These are phyloP conservation scores for Dallia pectoralis DNA, from an alignment of 2,797 vertebrate species.

Conservation along the genomic window DNA sequence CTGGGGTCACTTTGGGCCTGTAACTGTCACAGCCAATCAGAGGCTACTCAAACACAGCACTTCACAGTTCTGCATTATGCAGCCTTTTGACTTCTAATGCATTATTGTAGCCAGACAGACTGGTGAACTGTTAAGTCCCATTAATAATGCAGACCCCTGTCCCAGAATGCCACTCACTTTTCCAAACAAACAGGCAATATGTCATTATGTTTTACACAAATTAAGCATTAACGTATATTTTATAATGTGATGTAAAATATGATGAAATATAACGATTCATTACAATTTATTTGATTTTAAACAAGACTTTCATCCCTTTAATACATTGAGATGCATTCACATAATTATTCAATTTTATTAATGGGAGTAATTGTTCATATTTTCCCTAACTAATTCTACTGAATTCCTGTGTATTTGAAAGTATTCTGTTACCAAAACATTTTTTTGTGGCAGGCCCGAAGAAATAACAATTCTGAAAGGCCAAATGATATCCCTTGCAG, in stretches of 20 bases:
- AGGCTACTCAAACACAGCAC: constrained; percentile 6
- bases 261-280: too few relatives aligned
- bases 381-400: too few relatives aligned
- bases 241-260: not conserved
- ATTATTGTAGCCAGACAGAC: constrained; percentile 26
- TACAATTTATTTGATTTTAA: too few relatives aligned
- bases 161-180: constrained; percentile 33
- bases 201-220: constrained; percentile 3
- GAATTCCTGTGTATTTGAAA: too few relatives aligned
- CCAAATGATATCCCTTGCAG: too few relatives aligned
- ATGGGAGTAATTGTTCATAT: too few relatives aligned
- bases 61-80: constrained; percentile 46
- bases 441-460: too few relatives aligned
- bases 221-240: not conserved
- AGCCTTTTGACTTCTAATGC: constrained; percentile 37
- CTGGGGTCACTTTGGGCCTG: not conserved
- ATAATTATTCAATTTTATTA: too few relatives aligned
- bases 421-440: too few relatives aligned
- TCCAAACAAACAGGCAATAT: constrained; percentile 3
- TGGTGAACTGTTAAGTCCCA: constrained; percentile 22
- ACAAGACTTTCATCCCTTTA: too few relatives aligned
- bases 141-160: constrained; percentile 57
- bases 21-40: constrained; percentile 27
- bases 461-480: too few relatives aligned
- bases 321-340: too few relatives aligned